Evolutionary conservation across 2,113 vertebrate species (phyloP), one percentile per base, ranked within the genome.

Genomic region (Mionectes macconnelli): DNA sequence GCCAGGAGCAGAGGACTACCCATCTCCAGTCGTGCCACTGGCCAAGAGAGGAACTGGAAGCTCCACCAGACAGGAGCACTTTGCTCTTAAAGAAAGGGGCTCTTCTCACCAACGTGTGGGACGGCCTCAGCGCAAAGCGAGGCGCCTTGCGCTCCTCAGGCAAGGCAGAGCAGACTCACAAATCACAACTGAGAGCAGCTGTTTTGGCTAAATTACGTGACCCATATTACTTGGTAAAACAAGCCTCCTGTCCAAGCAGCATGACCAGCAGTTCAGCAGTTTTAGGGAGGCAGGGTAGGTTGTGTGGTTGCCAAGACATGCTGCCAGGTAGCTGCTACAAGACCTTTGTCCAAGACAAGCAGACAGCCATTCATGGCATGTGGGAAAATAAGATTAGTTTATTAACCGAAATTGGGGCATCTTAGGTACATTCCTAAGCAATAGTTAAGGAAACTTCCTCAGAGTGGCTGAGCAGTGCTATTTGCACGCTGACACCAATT

Each of bases 401-500:
- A 91, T 95, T 96, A 95, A 91, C 33, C 30, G 77, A 83, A 95
- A 95, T 37, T 80, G 76, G 86, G 84, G 55, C 63, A 87, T 50
- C 53, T 87, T 84, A 73, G 87, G 78, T 75, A 70, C 89, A 96
- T 95, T 97, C 92, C 67, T 70, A 37, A 73, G 78, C 69, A 88
- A 72, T 68, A 83, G 86, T 85, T 94, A 94, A 82, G 53, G 76
- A 79, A 93, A 79, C n/a, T 75, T 89, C 66, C 59, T 66, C 5
- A 0, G 40, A 81, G 52, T 45, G 64, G 55, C 77, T 82, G 73
- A 92, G 70, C 62, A 68, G 60, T 74, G 64, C 95, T 69, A 47
- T 86, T 95, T 93, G 57, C 77, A 91, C 95, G 49, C 86, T 44
- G 89, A 92, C 90, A 95, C 94, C 76, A 95, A 82, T 91, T 95